Evolutionary conservation across 2,113 vertebrate genomes (phyloP), one percentile per base, ranked within the genome.

Genomic region (Ranitomeya imitator): DNA sequence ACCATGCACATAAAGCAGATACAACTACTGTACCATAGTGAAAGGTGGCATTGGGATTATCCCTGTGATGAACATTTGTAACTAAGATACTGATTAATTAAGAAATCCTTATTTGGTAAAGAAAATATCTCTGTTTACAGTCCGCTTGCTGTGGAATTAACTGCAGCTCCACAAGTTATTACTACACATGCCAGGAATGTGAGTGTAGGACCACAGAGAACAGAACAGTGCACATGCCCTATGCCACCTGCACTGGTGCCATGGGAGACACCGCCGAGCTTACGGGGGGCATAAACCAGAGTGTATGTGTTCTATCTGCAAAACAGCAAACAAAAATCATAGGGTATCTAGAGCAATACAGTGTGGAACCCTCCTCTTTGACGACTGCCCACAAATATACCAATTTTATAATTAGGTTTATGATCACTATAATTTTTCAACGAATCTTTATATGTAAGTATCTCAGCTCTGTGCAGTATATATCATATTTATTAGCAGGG

Each of bases 101-200:
- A 85, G 73, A 84, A 89, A 85, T 83, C 87, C 87, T 69, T 89
- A 79, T 89, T 89, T 89, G 87, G 87, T 89, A 89, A 89, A 79
- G 87, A 89, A 85, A 79, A 60, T 54, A 52, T 65, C n/a, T 19
- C 23, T 89, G 87, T 78, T 89, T 89, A 89, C 71, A 67, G 81
- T 67, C 21, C 67, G 71, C 81, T 67, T 78, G 71, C 80, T 67
- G 26, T 77, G 87, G 81, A 84, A 83, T 54, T 51, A 88, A 55
- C 71, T 73, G 57, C 21, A 51, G 71, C 81, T 57, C 59, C 45
- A 9, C 18, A 31, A 83, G 65, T 65, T 79, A 84, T 89, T 85
- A 89, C 87, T 85, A 65, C 82, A 85, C 82, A 85, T 79, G 45
- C 60, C 51, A 89, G 82, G 87, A 89, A 89, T 89, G 81, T 85